Conservation (phyloP, 2,888 invertebrate genomes). For the Cheiracanthium punctorium region DNA sequence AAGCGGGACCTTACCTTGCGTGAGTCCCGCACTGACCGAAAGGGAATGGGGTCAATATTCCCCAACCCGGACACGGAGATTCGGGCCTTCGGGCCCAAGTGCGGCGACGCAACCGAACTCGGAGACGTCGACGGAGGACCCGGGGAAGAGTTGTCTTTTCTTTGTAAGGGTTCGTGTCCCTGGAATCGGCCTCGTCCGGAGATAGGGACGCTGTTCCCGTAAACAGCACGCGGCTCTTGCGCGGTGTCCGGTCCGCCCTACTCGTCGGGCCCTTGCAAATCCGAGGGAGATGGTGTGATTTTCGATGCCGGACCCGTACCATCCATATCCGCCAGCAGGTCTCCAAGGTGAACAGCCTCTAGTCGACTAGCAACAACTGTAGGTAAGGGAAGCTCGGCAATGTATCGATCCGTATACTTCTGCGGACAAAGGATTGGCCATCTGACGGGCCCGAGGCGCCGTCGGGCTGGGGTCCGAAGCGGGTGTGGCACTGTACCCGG, state of each 20-base stretch:
- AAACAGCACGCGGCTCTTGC: slow-evolving; percentile 77
- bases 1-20: too few relatives aligned
- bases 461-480: slow-evolving; percentile 80
- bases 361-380: slow-evolving; percentile 83
- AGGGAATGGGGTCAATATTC: too few relatives aligned
- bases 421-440: slow-evolving; percentile 84
- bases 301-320: slow-evolving; percentile 59
- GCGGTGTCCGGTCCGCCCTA: slow-evolving; percentile 74
- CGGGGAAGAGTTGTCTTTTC: slow-evolving; percentile 78
- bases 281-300: too few relatives aligned
- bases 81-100: too few relatives aligned
- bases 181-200: too few relatives aligned
- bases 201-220: too few relatives aligned
- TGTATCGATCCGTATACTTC: slow-evolving; percentile 79
- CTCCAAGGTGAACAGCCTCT: slow-evolving; percentile 84
- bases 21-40: too few relatives aligned
- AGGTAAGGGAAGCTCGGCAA: slow-evolving; percentile 84
- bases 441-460: slow-evolving; percentile 83
- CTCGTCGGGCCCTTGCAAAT: slow-evolving; percentile 22
- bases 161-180: too few relatives aligned
- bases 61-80: slow-evolving; percentile 74
- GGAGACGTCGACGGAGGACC: too few relatives aligned
- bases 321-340: slow-evolving; percentile 84
- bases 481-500: slow-evolving; percentile 74
- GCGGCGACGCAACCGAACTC: too few relatives aligned